These are phyloP conservation scores for Ceratosolen fusciceps DNA, from an alignment of 1,140 invertebrate genomes.

Conservation along the genomic window DNA sequence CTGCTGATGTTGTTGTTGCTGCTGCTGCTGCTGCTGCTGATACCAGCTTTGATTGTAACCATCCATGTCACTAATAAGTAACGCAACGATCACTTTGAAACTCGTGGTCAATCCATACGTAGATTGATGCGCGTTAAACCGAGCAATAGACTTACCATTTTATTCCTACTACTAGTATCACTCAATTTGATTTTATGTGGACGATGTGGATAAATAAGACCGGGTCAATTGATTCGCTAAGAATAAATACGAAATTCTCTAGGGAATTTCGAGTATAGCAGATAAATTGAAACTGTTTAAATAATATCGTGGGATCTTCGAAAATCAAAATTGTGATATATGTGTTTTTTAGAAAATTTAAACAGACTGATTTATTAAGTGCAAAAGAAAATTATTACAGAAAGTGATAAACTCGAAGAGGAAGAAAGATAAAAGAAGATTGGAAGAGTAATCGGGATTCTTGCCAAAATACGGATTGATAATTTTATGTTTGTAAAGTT, in stretches of 20 bases:
- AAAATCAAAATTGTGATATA: too few relatives aligned
- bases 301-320: too few relatives aligned
- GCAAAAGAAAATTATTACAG: too few relatives aligned
- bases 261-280: too few relatives aligned
- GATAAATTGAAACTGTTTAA: too few relatives aligned
- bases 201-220: neutral
- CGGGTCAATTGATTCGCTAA: neutral
- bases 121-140: slow-evolving; percentile 51
- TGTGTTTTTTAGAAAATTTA: too few relatives aligned
- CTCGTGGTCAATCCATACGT: slow-evolving; percentile 39
- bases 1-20: slow-evolving; percentile 59
- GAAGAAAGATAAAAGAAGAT: neutral
- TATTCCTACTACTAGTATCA: slow-evolving; percentile 16
- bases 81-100: slow-evolving; percentile 47
- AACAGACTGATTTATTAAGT: too few relatives aligned
- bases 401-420: neutral
- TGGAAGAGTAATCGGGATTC: neutral
- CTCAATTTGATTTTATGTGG: slow-evolving; percentile 10
- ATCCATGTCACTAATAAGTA: slow-evolving; percentile 64
- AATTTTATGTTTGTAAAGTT: too few relatives aligned
- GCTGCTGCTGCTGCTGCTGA: slow-evolving; percentile 63
- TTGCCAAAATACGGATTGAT: too few relatives aligned
- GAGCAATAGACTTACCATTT: slow-evolving; percentile 56
- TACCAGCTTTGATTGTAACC: slow-evolving; percentile 69
- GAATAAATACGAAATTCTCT: neutral